Conservation (phyloP, 2,888 invertebrate species). For the Parnassius glacialis region DNA sequence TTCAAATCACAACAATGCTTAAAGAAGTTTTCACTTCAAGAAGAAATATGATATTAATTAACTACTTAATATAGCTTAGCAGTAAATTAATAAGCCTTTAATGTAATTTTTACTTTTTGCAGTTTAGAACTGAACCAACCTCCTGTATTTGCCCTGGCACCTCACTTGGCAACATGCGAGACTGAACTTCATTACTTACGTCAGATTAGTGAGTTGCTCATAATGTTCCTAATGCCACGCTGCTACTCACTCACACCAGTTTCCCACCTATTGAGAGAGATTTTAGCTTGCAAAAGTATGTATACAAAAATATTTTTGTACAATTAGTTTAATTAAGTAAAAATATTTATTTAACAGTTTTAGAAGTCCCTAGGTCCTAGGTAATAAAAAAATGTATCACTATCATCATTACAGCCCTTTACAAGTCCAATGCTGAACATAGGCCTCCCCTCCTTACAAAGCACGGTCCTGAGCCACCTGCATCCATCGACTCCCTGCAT, state of each 20-base stretch:
- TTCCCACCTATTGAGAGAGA: slow-evolving; percentile 90
- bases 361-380: too few relatives aligned
- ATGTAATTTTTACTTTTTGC: slow-evolving; percentile 34
- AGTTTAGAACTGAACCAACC: slow-evolving; percentile 83
- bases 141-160: slow-evolving; percentile 86
- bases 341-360: too few relatives aligned
- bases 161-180: slow-evolving; percentile 87
- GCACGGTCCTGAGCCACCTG: too few relatives aligned
- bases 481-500: too few relatives aligned
- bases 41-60: background rate
- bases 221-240: slow-evolving; percentile 90
- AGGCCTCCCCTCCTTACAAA: too few relatives aligned
- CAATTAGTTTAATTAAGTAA: background rate
- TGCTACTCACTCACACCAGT: slow-evolving; percentile 89
- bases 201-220: slow-evolving; percentile 89
- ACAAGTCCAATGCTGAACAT: too few relatives aligned
- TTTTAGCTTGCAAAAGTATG: slow-evolving; percentile 91
- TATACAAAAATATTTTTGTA: slow-evolving; percentile 21
- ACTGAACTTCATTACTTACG: slow-evolving; percentile 90
- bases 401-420: too few relatives aligned
- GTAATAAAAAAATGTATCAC: too few relatives aligned
- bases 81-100: slow-evolving; percentile 8
- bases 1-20: too few relatives aligned
- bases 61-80: background rate
- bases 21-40: too few relatives aligned